Evolutionary conservation across 2,888 invertebrate species (phyloP).

Genomic region (Eubasilissa splendida): DNA sequence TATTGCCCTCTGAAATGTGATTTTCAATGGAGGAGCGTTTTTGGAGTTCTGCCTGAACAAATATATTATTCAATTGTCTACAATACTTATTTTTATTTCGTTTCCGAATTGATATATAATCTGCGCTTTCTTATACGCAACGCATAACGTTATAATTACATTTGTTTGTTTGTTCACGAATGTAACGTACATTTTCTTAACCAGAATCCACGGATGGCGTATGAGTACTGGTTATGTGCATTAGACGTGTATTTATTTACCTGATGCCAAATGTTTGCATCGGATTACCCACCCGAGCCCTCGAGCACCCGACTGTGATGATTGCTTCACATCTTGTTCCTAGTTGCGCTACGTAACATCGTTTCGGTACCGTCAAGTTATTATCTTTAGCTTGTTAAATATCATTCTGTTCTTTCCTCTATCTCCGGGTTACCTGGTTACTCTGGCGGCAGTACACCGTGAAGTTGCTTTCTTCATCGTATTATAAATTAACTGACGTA

Average conservation of each 20-base stretch:
- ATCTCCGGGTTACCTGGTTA: neutral
- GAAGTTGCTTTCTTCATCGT: neutral
- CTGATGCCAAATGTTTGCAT: conserved; percentile 31
- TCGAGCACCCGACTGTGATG: conserved; percentile 32
- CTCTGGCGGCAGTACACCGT: neutral
- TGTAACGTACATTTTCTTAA: too few species aligned
- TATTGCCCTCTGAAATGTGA: neutral
- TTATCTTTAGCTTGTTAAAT: conserved; percentile 23
- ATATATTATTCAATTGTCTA: neutral
- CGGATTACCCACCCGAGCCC: conserved; percentile 11
- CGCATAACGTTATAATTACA: neutral
- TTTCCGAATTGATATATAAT: too few species aligned
- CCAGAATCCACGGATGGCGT: neutral
- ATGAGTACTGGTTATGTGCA: neutral
- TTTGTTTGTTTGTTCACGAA: too few species aligned
- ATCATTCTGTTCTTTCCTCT: neutral
- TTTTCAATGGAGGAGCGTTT: neutral
- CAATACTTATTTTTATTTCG: too few species aligned
- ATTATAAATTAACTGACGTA: conserved; percentile 13
- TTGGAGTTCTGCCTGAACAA: conserved; percentile 5
- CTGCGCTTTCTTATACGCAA: too few species aligned
- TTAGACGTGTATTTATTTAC: neutral
- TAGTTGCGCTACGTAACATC: neutral
- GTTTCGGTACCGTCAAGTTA: neutral
- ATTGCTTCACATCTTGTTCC: conserved; percentile 29